Evolutionary conservation across 2,888 invertebrate species (phyloP).

Genomic region (Callosobruchus maculatus): DNA sequence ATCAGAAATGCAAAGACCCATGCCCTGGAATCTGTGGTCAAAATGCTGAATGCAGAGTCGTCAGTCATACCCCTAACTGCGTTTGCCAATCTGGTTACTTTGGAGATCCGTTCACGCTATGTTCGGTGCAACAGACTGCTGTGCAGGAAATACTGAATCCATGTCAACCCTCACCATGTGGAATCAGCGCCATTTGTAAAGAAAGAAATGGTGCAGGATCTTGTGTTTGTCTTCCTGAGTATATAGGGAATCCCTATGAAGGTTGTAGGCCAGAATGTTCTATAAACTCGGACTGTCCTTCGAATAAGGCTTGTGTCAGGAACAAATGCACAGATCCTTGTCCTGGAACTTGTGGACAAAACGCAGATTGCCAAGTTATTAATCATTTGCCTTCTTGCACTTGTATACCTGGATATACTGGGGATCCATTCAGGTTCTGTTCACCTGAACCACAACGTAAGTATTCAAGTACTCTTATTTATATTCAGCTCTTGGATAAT

Average conservation of each 20-base stretch:
- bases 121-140: constrained; percentile 37
- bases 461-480: too few relatives aligned
- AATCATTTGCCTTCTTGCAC: constrained; percentile 73
- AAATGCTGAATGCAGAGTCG: constrained; percentile 54
- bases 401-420: constrained; percentile 60
- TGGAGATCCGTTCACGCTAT: constrained; percentile 58
- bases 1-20: constrained; percentile 71
- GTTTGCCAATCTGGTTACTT: constrained; percentile 54
- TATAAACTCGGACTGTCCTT: constrained; percentile 67
- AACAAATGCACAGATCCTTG: constrained; percentile 73
- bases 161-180: constrained; percentile 65
- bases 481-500: too few relatives aligned
- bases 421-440: constrained; percentile 53
- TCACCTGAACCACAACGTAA: constrained; percentile 35
- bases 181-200: constrained; percentile 61
- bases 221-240: constrained; percentile 63
- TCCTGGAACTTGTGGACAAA: constrained; percentile 66
- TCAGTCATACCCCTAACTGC: constrained; percentile 58
- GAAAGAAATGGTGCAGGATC: constrained; percentile 60
- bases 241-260: constrained; percentile 68
- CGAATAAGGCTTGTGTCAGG: constrained; percentile 67
- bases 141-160: constrained; percentile 52
- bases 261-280: constrained; percentile 72
- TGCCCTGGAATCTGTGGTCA: constrained; percentile 55
- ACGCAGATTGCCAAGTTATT: constrained; percentile 71